These are phyloP conservation scores for Sakesphorus luctuosus DNA, from an alignment of 2,113 vertebrate genomes.

Conservation along the genomic window DNA sequence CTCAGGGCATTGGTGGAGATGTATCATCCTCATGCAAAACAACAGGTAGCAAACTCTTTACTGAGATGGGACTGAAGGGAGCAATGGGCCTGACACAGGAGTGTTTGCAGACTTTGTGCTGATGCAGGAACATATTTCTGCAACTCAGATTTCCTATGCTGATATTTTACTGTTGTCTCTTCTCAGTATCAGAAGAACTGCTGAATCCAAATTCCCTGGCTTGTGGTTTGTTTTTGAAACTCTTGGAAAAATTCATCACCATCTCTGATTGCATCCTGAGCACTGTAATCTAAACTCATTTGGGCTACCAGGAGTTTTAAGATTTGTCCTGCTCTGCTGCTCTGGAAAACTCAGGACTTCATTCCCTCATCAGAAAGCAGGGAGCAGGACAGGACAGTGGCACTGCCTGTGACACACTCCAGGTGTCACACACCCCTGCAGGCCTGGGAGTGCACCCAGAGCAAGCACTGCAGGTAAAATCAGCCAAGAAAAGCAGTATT, in stretches of 20 bases:
- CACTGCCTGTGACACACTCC: neutral
- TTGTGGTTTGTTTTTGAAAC: neutral
- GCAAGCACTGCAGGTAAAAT: neutral
- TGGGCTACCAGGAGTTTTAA: neutral
- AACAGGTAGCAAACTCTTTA: neutral
- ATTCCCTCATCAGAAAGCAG: neutral
- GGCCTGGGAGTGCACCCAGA: neutral
- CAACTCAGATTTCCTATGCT: neutral
- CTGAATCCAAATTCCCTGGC: neutral
- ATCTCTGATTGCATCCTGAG: neutral
- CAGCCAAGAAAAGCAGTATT: neutral
- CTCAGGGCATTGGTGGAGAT: neutral
- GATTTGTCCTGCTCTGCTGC: neutral
- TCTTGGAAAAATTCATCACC: neutral
- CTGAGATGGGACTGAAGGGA: neutral
- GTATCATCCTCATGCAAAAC: neutral
- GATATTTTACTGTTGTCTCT: neutral
- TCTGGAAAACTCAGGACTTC: neutral
- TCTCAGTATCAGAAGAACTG: neutral
- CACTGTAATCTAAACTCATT: neutral
- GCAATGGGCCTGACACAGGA: rapidly evolving
- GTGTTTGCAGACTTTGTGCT: neutral
- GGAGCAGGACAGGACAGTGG: neutral
- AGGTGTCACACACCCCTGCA: neutral
- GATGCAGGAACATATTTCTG: neutral